A percentile compares a stretch with the other conserved stretches of the same genome.
Evolutionary conservation across 2,113 vertebrate genomes (phyloP).

Genomic region (Oxyruncus cristatus): DNA sequence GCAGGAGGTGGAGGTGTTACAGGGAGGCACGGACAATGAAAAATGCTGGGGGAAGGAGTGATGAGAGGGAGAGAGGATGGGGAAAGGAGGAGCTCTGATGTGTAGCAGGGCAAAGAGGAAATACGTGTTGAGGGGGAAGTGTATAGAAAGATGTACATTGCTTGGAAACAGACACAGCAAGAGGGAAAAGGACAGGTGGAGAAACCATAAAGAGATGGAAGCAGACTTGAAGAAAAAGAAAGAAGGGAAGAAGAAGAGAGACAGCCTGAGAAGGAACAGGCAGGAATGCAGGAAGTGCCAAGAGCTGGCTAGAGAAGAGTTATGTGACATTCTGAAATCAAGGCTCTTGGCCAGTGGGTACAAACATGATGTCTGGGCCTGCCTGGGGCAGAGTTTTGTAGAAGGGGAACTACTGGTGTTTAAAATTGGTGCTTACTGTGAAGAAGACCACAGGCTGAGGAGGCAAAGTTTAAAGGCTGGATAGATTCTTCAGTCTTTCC

Average conservation of each 20-base stretch:
- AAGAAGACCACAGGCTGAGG: background rate
- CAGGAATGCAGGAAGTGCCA: background rate
- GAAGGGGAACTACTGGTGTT: background rate
- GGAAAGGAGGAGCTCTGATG: background rate
- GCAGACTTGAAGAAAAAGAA: background rate
- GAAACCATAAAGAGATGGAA: background rate
- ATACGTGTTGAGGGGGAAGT: fast-evolving
- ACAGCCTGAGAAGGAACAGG: background rate
- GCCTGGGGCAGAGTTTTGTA: background rate
- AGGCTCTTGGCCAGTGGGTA: background rate
- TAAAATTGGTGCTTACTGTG: background rate
- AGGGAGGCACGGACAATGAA: background rate
- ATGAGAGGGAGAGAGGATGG: background rate
- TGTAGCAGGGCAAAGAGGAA: background rate
- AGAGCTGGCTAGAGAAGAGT: background rate
- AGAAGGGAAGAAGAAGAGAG: background rate
- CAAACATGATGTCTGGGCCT: background rate
- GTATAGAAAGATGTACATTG: background rate
- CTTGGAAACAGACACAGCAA: background rate
- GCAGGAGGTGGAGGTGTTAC: background rate
- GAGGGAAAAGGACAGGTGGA: background rate
- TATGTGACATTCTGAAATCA: background rate
- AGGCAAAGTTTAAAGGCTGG: background rate
- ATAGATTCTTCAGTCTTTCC: background rate
- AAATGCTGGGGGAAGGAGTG: background rate